A percentile compares a stretch with the other conserved stretches of the same genome.
phyloP scores from a whole-genome alignment of 1,140 invertebrate genomes.

The Drosophila orosa region DNA sequence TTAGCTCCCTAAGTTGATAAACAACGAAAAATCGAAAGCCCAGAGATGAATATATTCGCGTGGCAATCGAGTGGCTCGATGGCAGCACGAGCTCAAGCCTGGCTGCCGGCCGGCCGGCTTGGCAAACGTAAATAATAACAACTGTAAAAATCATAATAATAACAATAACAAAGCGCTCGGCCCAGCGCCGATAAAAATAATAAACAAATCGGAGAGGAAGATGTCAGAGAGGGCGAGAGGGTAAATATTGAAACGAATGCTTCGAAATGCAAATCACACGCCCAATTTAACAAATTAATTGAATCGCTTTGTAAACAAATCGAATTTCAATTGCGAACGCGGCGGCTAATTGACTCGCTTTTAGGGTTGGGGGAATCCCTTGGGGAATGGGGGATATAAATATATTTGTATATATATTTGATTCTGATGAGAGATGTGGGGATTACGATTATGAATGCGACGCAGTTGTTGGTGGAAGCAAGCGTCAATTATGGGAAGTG shows the following conservation, averaged over 20 bases:
- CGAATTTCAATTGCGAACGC: constrained; percentile 12
- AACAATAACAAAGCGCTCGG: constrained; percentile 21
- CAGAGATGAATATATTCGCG: background rate
- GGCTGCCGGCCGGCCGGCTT: constrained; percentile 17
- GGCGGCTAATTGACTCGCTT: constrained; percentile 14
- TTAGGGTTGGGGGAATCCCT: constrained; percentile 2
- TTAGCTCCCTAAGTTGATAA: constrained; percentile 1
- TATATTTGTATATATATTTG: background rate
- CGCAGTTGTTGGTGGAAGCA: background rate
- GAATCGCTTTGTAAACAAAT: constrained; percentile 54
- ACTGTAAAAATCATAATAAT: constrained; percentile 29
- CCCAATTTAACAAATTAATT: constrained; percentile 59
- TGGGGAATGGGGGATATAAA: background rate
- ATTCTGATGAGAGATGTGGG: constrained; percentile 3
- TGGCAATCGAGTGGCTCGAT: background rate
- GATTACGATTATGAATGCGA: background rate
- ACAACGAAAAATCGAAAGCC: background rate
- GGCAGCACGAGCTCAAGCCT: constrained; percentile 13
- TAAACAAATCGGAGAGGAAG: constrained; percentile 6
- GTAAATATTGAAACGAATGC: constrained; percentile 29
- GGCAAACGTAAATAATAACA: constrained; percentile 38
- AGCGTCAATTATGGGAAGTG: constrained; percentile 3
- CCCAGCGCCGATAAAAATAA: constrained; percentile 30
- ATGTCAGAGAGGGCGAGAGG: background rate
- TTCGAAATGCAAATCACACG: constrained; percentile 51